A percentile compares a stretch with the other conserved stretches of the same genome.
phyloP scores from a whole-genome alignment of 2,113 vertebrate genomes.

The Nesospiza acunhae region DNA sequence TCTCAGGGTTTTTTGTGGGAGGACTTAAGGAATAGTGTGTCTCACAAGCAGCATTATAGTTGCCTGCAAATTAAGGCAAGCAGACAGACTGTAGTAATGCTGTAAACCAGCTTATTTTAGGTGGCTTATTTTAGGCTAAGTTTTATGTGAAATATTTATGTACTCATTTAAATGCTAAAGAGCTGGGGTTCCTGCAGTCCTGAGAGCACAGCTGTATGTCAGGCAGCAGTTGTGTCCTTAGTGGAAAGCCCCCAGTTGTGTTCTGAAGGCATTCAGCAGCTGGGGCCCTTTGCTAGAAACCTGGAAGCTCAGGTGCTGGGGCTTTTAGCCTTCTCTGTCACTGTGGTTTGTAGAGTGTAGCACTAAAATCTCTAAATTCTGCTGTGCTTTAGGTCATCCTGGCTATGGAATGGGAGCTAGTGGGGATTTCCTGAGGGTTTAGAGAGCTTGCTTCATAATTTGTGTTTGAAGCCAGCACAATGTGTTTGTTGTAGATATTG shows the following conservation, averaged over 20 bases:
- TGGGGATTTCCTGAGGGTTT: not conserved
- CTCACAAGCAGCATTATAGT: constrained; percentile 37
- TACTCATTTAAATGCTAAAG: constrained; percentile 64
- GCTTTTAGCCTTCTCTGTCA: not conserved
- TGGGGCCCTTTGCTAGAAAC: not conserved
- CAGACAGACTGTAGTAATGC: constrained; percentile 16
- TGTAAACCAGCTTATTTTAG: constrained; percentile 42
- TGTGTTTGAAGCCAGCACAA: not conserved
- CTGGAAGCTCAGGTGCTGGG: not conserved
- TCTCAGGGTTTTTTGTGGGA: constrained; percentile 56
- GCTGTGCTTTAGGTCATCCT: not conserved
- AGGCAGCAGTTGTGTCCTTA: not conserved
- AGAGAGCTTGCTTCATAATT: not conserved
- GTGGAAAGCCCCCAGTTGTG: not conserved
- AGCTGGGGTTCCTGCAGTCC: not conserved
- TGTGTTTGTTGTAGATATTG: not conserved
- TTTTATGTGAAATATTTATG: constrained; percentile 72
- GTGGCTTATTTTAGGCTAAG: constrained; percentile 60
- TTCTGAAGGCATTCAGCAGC: not conserved
- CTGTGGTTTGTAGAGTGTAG: not conserved
- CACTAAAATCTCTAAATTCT: not conserved
- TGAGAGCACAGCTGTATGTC: not conserved
- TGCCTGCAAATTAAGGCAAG: constrained; percentile 29
- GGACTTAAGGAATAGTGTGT: constrained; percentile 29
- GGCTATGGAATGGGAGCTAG: not conserved